Evolutionary conservation across 2,888 invertebrate species (phyloP).

Genomic region (Dolichomitus sp.): DNA sequence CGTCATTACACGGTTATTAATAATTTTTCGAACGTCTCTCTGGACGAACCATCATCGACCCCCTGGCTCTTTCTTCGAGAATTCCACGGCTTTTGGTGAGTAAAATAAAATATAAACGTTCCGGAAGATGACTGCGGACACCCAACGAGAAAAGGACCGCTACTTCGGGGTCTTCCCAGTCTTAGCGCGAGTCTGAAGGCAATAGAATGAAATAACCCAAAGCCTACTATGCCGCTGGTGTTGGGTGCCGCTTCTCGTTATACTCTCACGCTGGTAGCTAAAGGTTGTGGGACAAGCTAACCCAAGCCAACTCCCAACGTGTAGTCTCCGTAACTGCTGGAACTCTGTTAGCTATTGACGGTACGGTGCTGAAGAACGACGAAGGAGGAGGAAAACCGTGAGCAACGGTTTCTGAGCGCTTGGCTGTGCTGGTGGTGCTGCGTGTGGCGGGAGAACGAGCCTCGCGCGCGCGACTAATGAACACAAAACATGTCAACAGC

Average conservation of each 20-base stretch:
- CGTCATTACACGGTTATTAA: slow-evolving; percentile 64
- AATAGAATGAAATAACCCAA: slow-evolving; percentile 49
- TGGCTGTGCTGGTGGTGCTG: slow-evolving; percentile 26
- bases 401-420: slow-evolving; percentile 57
- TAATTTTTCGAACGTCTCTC: slow-evolving; percentile 49
- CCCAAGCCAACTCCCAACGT: slow-evolving; percentile 39
- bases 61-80: not conserved
- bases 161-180: slow-evolving; percentile 13
- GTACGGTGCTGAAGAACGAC: not conserved
- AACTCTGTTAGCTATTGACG: slow-evolving; percentile 5
- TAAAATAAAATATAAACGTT: slow-evolving; percentile 28
- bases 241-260: slow-evolving; percentile 39
- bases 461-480: slow-evolving; percentile 82
- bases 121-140: slow-evolving; percentile 46
- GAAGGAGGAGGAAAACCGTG: slow-evolving; percentile 50
- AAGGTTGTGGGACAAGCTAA: slow-evolving; percentile 72
- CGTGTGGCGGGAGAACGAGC: slow-evolving; percentile 37
- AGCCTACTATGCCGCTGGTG: slow-evolving; percentile 39
- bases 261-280: slow-evolving; percentile 77
- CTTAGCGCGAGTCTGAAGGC: slow-evolving; percentile 22
- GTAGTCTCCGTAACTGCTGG: slow-evolving; percentile 29
- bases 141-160: slow-evolving; percentile 34
- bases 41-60: not conserved
- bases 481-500: slow-evolving; percentile 85
- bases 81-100: slow-evolving; percentile 10